Evolutionary conservation across 2,113 vertebrate genomes (phyloP).

Genomic region (Mormyrus lacerda): DNA sequence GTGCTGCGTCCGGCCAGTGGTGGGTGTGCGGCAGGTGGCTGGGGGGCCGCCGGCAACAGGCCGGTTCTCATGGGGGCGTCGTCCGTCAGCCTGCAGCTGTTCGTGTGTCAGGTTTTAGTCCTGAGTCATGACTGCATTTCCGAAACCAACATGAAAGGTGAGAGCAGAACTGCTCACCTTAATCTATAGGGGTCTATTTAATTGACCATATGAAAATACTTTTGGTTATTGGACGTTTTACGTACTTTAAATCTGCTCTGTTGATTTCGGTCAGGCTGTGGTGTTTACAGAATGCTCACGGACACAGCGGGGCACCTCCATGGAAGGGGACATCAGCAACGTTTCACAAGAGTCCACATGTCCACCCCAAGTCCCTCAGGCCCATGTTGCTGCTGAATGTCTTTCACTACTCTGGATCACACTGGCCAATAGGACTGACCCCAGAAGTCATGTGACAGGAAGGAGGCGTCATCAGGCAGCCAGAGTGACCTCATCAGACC

Average conservation of each 20-base stretch:
- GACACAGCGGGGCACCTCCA: not conserved
- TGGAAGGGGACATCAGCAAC: not conserved
- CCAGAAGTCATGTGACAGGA: not conserved
- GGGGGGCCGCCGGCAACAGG: not conserved
- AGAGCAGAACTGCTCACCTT: not conserved
- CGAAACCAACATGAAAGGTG: too few relatives aligned
- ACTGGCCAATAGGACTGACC: not conserved
- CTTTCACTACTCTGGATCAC: not conserved
- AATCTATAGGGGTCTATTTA: not conserved
- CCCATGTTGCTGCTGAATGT: conserved; percentile 33
- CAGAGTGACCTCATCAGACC: not conserved
- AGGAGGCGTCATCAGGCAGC: not conserved
- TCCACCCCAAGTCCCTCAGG: not conserved
- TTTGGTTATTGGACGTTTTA: not conserved
- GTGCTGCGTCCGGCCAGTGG: not conserved
- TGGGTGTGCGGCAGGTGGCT: not conserved
- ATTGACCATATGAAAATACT: not conserved
- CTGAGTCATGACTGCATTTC: not conserved
- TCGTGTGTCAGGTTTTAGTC: not conserved
- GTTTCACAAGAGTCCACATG: not conserved
- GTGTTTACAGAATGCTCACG: not conserved
- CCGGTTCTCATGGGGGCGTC: not conserved
- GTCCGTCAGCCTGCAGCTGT: not conserved
- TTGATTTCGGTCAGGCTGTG: not conserved
- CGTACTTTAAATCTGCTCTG: not conserved